Conservation (phyloP, 2,113 vertebrate genomes). For the Rostratula benghalensis region DNA sequence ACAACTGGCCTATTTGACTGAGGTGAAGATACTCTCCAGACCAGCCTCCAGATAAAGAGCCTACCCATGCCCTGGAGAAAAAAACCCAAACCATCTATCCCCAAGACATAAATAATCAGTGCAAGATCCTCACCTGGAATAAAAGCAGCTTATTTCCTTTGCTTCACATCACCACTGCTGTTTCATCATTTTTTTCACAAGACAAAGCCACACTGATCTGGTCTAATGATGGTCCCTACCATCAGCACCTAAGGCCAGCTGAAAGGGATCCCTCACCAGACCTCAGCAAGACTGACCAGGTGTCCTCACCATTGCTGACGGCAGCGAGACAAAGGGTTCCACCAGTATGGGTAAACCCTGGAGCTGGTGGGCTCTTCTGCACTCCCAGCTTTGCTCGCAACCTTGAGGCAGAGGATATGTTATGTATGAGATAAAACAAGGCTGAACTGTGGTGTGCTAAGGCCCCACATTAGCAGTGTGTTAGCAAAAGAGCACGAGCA, state of each 20-base stretch:
- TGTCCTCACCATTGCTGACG: neutral
- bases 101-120: neutral
- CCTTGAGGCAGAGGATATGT: neutral
- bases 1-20: accelerated
- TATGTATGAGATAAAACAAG: neutral
- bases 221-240: neutral
- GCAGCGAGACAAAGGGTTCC: neutral
- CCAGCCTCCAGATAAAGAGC: neutral
- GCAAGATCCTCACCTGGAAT: neutral
- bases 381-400: neutral
- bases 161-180: neutral
- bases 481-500: neutral
- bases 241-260: neutral
- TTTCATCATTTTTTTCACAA: neutral
- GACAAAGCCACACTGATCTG: neutral
- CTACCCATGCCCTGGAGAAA: neutral
- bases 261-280: neutral
- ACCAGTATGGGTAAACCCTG: neutral
- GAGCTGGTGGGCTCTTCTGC: neutral
- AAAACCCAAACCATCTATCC: neutral
- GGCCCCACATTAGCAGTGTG: neutral
- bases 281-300: neutral
- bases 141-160: neutral
- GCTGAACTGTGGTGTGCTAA: neutral
- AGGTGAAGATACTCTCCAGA: neutral